Evolutionary conservation across 1,140 invertebrate species (phyloP).

Genomic region (Anastrepha ludens): DNA sequence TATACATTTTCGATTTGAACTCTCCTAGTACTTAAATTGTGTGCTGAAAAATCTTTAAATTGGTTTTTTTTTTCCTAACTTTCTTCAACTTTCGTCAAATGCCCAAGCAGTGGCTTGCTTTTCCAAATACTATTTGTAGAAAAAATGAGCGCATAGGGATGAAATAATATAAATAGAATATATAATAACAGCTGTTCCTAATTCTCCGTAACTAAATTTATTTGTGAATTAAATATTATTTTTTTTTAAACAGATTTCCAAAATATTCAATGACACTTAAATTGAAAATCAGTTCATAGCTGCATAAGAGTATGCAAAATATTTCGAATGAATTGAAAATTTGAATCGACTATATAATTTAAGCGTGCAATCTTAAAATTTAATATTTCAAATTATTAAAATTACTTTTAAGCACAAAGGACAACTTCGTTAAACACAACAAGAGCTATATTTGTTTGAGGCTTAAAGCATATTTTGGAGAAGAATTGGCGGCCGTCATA

Average conservation of each 20-base stretch:
- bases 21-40: neutral
- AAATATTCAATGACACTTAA: neutral
- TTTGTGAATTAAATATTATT: neutral
- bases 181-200: too few relatives aligned
- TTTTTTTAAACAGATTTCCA: neutral
- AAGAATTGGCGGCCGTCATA: too few relatives aligned
- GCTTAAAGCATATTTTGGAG: neutral
- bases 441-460: neutral
- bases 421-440: neutral
- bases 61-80: too few relatives aligned
- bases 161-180: neutral
- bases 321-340: neutral
- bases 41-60: neutral
- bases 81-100: too few relatives aligned
- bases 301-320: neutral
- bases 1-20: neutral
- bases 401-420: neutral
- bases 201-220: too few relatives aligned
- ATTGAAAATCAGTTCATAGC: neutral
- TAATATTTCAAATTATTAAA: neutral
- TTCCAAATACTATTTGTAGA: too few relatives aligned
- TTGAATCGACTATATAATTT: neutral
- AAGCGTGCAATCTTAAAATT: conserved; percentile 18
- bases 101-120: too few relatives aligned
- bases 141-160: neutral